Base-by-base conservation (phyloP, 2,888 invertebrate genomes). In the Limulus polyphemus region DNA sequence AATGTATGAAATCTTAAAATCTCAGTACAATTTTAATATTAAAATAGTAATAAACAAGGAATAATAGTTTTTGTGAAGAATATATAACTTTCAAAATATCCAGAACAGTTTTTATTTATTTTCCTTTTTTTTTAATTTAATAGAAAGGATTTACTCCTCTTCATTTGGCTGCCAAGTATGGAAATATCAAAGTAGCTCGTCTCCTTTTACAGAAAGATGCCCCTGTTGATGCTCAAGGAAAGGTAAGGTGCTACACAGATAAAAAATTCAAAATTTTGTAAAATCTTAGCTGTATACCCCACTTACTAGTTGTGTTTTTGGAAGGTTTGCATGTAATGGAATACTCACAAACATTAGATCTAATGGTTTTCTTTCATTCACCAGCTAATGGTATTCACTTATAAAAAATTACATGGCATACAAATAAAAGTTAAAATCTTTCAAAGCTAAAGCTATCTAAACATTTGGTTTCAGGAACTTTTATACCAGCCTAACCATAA, bases 161-260 rank as follows among this genome's bases (percentile, higher is more conserved):
- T 32, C 99, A 99, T 79, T 82, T 99, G 71, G 95, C 99, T 55
- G 91, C 97, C 58, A 99, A 99, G 79, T 97, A 99, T 75, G 98
- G 98, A n/a, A 93, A 98, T 74, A 84, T 95, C 73, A 92, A 91
- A 78, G 94, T 99, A 58, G 95, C 97, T 1, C 88, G 90, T 72
- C 81, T 99, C 49, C 80, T 99, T 56, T 81, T 99, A 57, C 91
- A 94, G 73, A 90, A 91, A 75, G 93, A 92, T 68, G 95, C 97
- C 0, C 89, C 92, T 4, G 92, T 97, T 7, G 95, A 99, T 80
- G 90, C 94, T 47, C 93, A 95, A 73, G 98, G 98, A 72, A 99
- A 98, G 81, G 81, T 82, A 71, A 60, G 68, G 32, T 32, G 32
- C 32, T 32, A 32, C 32, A 32, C 5, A 32, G 32, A 32, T 32